These are phyloP conservation scores for Chrysolina americana DNA, from an alignment of 2,888 invertebrate genomes.

Conservation along the genomic window DNA sequence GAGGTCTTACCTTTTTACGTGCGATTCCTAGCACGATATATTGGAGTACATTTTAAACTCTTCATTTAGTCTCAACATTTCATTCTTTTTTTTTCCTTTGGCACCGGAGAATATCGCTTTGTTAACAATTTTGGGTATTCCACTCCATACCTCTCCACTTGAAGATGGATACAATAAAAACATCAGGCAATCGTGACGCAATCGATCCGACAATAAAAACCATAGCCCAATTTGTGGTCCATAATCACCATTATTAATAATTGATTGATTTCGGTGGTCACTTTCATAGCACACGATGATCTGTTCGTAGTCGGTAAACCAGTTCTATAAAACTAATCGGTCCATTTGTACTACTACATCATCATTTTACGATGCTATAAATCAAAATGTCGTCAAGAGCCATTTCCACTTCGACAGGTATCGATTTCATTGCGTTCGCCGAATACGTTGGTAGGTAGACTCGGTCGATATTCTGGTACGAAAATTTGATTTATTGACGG, in stretches of 20 bases:
- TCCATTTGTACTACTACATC: constrained; percentile 39
- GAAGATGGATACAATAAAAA: not conserved
- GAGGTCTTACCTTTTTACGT: no score
- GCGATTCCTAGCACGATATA: no score
- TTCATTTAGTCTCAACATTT: no score
- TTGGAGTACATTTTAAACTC: no score
- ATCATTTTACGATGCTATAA: constrained; percentile 34
- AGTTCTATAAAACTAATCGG: constrained; percentile 41
- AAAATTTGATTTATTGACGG: no score
- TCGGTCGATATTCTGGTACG: no score
- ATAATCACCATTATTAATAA: constrained; percentile 27
- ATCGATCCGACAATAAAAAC: constrained; percentile 10
- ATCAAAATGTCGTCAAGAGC: constrained; percentile 29
- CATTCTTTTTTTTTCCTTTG: no score
- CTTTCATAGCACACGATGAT: constrained; percentile 34
- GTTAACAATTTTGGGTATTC: not conserved
- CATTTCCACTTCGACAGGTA: constrained; percentile 18
- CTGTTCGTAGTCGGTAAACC: constrained; percentile 33
- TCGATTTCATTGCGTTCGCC: constrained; percentile 12
- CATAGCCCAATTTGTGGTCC: constrained; percentile 22
- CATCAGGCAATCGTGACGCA: not conserved
- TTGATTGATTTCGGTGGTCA: constrained; percentile 39
- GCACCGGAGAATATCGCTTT: not conserved
- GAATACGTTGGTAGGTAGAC: no score
- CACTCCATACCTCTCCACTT: not conserved